These are phyloP conservation scores for Amphilophus citrinellus DNA, from an alignment of 2,113 vertebrate species.

Conservation along the genomic window DNA sequence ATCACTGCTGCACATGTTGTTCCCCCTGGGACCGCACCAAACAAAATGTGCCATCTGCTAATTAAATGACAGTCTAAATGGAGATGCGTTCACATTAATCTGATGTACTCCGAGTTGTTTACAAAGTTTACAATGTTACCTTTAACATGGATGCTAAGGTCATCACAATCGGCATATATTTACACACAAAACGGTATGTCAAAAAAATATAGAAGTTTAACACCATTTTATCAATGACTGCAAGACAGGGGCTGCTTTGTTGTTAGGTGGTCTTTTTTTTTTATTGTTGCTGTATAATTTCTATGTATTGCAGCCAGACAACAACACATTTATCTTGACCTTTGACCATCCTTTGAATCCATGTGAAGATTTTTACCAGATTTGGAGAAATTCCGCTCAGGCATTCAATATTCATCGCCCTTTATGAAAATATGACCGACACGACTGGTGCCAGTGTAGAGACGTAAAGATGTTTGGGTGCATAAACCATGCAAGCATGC, in stretches of 20 bases:
- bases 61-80: constrained; percentile 35
- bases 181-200: background rate
- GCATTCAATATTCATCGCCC: background rate
- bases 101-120: constrained; percentile 34
- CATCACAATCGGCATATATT: background rate
- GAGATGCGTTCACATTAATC: constrained; percentile 16
- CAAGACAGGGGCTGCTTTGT: background rate
- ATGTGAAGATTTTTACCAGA: background rate
- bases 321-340: background rate
- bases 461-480: background rate
- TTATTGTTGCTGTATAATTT: background rate
- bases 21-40: constrained; percentile 20
- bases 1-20: constrained; percentile 15
- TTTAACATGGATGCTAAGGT: constrained; percentile 16
- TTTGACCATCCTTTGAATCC: background rate
- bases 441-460: background rate
- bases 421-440: background rate
- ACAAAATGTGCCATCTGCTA: constrained; percentile 56
- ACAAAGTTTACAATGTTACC: constrained; percentile 19
- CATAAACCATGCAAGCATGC: background rate
- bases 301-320: background rate
- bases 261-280: background rate
- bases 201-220: background rate
- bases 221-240: background rate
- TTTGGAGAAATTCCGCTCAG: background rate